These are phyloP conservation scores for Drosophila sechellia DNA, from an alignment of 1,140 invertebrate species.

Conservation along the genomic window DNA sequence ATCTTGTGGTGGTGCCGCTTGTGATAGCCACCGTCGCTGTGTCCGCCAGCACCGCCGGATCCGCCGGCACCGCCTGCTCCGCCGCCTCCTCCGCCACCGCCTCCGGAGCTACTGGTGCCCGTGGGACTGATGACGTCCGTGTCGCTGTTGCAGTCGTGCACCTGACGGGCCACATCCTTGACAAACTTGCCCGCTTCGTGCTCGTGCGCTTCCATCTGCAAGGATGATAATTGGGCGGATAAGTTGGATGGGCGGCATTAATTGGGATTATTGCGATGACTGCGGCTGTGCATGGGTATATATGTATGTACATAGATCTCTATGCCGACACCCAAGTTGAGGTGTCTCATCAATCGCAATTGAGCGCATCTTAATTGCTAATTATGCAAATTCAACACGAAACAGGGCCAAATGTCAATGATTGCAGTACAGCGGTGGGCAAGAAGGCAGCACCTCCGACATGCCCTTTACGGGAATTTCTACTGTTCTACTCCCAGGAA, in stretches of 20 bases:
- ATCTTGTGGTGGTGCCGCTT: conserved; percentile 73
- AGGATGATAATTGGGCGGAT: background rate
- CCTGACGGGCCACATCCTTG: conserved; percentile 68
- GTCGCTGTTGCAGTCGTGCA: conserved; percentile 77
- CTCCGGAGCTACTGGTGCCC: conserved; percentile 74
- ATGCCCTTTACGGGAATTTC: no score
- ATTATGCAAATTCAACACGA: conserved; percentile 37
- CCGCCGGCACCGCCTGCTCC: conserved; percentile 14
- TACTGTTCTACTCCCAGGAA: no score
- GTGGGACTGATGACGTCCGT: conserved; percentile 81
- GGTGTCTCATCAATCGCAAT: conserved; percentile 32
- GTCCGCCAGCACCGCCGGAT: conserved; percentile 20
- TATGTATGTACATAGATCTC: background rate
- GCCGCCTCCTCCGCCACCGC: conserved; percentile 54
- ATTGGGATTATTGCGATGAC: background rate
- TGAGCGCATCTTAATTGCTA: conserved; percentile 41
- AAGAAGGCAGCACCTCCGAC: background rate
- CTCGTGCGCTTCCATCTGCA: conserved; percentile 84
- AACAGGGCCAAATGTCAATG: conserved; percentile 25
- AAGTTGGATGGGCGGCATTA: background rate
- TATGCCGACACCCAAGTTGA: background rate
- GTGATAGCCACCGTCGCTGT: conserved; percentile 44
- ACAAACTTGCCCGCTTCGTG: conserved; percentile 61
- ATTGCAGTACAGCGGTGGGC: conserved; percentile 2
- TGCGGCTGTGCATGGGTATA: background rate